Conservation (phyloP, 2,113 vertebrate genomes). For the Raja brachyura region DNA sequence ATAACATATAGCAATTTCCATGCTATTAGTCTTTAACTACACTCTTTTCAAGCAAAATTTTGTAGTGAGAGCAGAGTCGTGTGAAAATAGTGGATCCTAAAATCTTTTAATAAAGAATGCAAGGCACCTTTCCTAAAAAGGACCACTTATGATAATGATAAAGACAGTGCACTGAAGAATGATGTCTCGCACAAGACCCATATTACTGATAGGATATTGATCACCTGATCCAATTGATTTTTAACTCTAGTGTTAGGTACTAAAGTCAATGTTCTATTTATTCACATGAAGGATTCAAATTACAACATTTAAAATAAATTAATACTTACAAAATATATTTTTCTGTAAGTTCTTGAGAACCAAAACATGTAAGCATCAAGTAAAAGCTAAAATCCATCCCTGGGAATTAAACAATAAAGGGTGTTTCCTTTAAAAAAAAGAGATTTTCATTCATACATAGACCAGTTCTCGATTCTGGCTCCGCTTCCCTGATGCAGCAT, state of each 20-base stretch:
- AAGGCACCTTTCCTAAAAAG: conserved; percentile 18
- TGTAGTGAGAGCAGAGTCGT: background rate
- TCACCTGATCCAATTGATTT: background rate
- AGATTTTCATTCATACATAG: conserved; percentile 69
- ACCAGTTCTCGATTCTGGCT: conserved; percentile 73
- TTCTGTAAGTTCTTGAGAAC: conserved; percentile 24
- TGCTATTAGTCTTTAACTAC: background rate
- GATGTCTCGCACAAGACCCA: background rate
- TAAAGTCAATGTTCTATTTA: conserved; percentile 20
- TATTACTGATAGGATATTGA: conserved; percentile 18
- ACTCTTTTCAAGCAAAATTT: background rate
- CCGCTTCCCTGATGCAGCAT: conserved; percentile 51
- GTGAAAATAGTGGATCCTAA: background rate
- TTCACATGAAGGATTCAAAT: conserved; percentile 14
- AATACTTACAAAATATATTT: conserved; percentile 36
- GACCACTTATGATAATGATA: background rate
- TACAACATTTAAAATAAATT: conserved; percentile 35
- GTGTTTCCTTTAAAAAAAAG: background rate
- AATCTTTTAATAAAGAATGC: background rate
- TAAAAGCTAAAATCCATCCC: conserved; percentile 16
- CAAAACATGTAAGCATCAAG: background rate
- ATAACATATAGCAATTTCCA: background rate
- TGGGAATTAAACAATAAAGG: conserved; percentile 20
- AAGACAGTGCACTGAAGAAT: conserved; percentile 17
- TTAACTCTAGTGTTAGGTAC: conserved; percentile 23